A percentile compares a stretch with the other conserved stretches of the same genome.
Evolutionary conservation across 2,113 vertebrate genomes (phyloP).

Genomic region (Cochlearius cochlearius): DNA sequence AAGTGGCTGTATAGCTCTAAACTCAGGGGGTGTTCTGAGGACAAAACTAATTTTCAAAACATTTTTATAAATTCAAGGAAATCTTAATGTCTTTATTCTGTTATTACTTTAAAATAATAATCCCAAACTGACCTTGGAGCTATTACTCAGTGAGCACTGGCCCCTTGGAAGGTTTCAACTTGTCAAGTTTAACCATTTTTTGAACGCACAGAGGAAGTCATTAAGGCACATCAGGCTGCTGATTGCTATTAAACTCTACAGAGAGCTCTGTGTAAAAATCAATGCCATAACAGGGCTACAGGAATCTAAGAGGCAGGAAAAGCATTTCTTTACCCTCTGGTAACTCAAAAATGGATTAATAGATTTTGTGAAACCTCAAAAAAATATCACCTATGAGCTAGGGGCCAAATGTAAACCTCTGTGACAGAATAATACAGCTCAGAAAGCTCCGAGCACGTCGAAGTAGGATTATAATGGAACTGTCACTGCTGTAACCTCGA

Average conservation of each 20-base stretch:
- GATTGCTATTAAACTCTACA: conserved; percentile 59
- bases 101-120: conserved; percentile 46
- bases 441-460: not conserved
- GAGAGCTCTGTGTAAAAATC: conserved; percentile 58
- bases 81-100: conserved; percentile 18
- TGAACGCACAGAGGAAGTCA: conserved; percentile 55
- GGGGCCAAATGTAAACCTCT: not conserved
- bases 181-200: conserved; percentile 53
- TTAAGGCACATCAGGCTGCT: conserved; percentile 59
- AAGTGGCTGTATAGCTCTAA: not conserved
- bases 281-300: conserved; percentile 36
- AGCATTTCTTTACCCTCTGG: conserved; percentile 35
- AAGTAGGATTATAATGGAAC: conserved; percentile 32
- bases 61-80: conserved; percentile 23
- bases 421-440: conserved; percentile 17
- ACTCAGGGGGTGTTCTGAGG: not conserved
- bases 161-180: conserved; percentile 51
- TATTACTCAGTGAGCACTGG: conserved; percentile 45
- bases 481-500: not conserved
- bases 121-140: conserved; percentile 29
- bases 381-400: not conserved
- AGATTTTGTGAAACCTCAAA: not conserved
- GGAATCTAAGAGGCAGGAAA: conserved; percentile 2
- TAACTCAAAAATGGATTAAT: conserved; percentile 30
- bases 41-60: conserved; percentile 27